A percentile compares a stretch with the other conserved stretches of the same genome.
These are phyloP conservation scores for Heliconius aoede DNA, from an alignment of 2,888 invertebrate species.

Conservation along the genomic window DNA sequence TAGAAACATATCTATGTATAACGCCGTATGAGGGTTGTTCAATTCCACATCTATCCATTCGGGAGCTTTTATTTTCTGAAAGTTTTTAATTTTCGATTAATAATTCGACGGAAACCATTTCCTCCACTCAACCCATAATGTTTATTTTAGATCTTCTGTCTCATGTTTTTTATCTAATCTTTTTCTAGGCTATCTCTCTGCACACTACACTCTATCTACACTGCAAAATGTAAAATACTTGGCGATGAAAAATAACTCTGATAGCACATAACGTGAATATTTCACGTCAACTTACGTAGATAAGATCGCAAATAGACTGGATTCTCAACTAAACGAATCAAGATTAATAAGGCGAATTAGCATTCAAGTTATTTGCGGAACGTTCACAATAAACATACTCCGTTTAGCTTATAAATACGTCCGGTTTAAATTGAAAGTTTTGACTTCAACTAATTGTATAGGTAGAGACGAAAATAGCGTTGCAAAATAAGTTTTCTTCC, in stretches of 20 bases:
- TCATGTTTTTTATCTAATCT: no score
- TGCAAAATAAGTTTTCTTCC: not conserved
- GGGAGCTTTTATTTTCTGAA: not conserved
- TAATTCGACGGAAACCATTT: not conserved
- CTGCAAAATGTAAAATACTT: no score
- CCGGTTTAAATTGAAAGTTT: conserved; percentile 39
- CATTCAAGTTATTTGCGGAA: conserved; percentile 32
- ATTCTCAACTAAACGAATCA: conserved; percentile 20
- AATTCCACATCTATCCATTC: not conserved
- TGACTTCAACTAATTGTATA: conserved; percentile 10
- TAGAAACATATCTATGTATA: no score
- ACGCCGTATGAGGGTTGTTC: no score
- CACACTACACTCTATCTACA: no score
- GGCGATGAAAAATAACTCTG: not conserved
- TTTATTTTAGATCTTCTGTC: no score
- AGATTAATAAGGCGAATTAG: conserved; percentile 34
- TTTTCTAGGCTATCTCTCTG: no score
- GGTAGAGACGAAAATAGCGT: not conserved
- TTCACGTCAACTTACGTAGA: conserved; percentile 3
- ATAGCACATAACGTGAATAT: not conserved
- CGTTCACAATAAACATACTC: conserved; percentile 27
- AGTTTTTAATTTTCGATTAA: not conserved
- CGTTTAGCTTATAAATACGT: conserved; percentile 32
- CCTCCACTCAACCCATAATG: no score
- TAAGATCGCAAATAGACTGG: conserved; percentile 5